A percentile compares a stretch with the other conserved stretches of the same genome.
phyloP scores from a whole-genome alignment of 2,113 vertebrate genomes.

The Peromyscus maniculatus region DNA sequence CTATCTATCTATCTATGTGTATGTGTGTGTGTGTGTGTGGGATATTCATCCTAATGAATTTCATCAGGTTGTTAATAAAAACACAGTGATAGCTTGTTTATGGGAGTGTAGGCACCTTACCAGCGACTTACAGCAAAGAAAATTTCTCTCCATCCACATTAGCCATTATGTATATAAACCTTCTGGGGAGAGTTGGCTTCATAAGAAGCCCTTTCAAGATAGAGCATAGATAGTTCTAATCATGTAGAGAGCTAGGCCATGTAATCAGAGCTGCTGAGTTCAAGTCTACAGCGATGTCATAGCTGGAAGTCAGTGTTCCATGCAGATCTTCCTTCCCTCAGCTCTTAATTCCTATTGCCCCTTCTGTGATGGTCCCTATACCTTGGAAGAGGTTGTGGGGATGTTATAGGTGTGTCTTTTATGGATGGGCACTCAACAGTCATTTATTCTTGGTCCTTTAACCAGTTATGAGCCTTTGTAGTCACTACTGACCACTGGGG shows the following conservation, averaged over 20 bases:
- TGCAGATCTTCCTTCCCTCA: too few relatives aligned
- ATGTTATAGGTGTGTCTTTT: not conserved
- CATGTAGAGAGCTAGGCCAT: not conserved
- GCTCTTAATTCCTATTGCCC: not conserved
- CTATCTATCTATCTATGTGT: not conserved
- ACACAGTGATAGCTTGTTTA: not conserved
- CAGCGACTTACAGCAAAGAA: too few relatives aligned
- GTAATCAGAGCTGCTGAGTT: not conserved
- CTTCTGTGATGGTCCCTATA: not conserved
- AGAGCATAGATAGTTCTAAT: too few relatives aligned
- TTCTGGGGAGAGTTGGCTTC: not conserved
- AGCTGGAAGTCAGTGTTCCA: not conserved
- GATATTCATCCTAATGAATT: not conserved
- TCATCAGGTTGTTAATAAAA: not conserved
- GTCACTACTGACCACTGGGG: not conserved
- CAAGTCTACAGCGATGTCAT: too few relatives aligned
- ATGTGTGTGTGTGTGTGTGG: not conserved
- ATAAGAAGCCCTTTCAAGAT: not conserved
- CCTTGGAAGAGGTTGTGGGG: not conserved
- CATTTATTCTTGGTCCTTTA: not conserved
- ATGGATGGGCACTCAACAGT: too few relatives aligned
- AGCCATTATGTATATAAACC: not conserved
- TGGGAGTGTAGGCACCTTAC: not conserved
- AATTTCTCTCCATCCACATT: too few relatives aligned
- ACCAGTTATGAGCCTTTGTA: not conserved